Evolutionary conservation across 2,888 invertebrate species (phyloP).

Genomic region (Ichneumon xanthorius): DNA sequence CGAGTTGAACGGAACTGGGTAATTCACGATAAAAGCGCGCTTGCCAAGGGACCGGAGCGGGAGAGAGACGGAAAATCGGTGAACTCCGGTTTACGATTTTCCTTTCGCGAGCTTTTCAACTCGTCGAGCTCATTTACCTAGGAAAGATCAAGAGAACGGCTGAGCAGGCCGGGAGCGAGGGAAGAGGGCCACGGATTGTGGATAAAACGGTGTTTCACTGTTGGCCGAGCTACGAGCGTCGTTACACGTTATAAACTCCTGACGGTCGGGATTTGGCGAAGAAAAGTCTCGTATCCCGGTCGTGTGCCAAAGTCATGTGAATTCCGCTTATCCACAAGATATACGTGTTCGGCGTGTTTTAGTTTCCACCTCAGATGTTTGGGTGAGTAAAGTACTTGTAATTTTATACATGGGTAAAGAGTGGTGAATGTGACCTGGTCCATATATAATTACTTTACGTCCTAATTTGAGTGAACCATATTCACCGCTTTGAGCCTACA

Average conservation of each 20-base stretch:
- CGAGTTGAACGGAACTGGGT: conserved; percentile 31
- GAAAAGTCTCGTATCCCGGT: neutral
- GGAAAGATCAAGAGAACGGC: conserved; percentile 46
- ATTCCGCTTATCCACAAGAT: neutral
- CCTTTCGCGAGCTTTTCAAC: conserved; percentile 24
- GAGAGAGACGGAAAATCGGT: conserved; percentile 10
- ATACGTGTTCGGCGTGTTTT: neutral
- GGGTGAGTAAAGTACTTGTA: neutral
- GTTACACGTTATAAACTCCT: conserved; percentile 1
- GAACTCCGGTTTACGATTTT: conserved; percentile 34
- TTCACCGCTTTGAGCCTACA: too few relatives aligned
- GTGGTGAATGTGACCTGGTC: too few relatives aligned
- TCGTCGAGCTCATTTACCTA: conserved; percentile 48
- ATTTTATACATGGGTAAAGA: neutral
- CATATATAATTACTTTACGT: too few relatives aligned
- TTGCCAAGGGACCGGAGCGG: neutral
- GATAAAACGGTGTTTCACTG: conserved; percentile 30
- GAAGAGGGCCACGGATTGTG: conserved; percentile 25
- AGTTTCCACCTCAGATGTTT: neutral
- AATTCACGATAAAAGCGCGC: conserved; percentile 54
- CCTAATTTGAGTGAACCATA: too few relatives aligned
- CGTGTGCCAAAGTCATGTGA: neutral
- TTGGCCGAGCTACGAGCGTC: conserved; percentile 8
- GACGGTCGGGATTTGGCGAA: neutral
- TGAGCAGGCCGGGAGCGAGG: conserved; percentile 3